These are phyloP conservation scores for Limenitis camilla DNA, from an alignment of 2,888 invertebrate species.

Conservation along the genomic window DNA sequence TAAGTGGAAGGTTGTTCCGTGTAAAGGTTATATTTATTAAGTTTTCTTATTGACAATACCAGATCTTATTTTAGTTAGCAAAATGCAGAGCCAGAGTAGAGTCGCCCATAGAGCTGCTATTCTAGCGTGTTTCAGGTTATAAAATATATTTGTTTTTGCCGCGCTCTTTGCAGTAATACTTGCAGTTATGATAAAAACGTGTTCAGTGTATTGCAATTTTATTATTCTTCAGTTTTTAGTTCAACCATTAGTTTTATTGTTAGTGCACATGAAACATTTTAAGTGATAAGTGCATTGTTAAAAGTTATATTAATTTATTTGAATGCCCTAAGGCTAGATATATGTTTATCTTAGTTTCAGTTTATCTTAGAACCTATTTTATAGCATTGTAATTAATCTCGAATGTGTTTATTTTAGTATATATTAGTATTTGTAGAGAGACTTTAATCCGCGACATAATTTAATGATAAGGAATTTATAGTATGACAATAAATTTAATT, in stretches of 20 bases:
- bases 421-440: neutral
- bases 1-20: constrained; percentile 42
- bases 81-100: constrained; percentile 62
- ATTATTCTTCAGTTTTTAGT: too few relatives aligned
- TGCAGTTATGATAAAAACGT: neutral
- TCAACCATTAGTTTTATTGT: too few relatives aligned
- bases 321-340: too few relatives aligned
- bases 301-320: too few relatives aligned
- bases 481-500: neutral
- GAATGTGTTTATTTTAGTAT: neutral
- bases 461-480: neutral
- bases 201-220: too few relatives aligned
- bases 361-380: too few relatives aligned
- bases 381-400: too few relatives aligned
- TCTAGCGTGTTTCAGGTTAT: constrained; percentile 50
- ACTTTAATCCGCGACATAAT: constrained; percentile 7
- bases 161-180: neutral
- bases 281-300: too few relatives aligned
- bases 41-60: constrained; percentile 38
- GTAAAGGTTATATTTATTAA: constrained; percentile 35
- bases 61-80: constrained; percentile 53
- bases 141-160: neutral
- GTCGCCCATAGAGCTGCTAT: constrained; percentile 53
- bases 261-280: too few relatives aligned
- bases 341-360: too few relatives aligned